A percentile compares a stretch with the other conserved stretches of the same genome.
Evolutionary conservation across 2,113 vertebrate species (phyloP).

Genomic region (Neogobius melanostomus): DNA sequence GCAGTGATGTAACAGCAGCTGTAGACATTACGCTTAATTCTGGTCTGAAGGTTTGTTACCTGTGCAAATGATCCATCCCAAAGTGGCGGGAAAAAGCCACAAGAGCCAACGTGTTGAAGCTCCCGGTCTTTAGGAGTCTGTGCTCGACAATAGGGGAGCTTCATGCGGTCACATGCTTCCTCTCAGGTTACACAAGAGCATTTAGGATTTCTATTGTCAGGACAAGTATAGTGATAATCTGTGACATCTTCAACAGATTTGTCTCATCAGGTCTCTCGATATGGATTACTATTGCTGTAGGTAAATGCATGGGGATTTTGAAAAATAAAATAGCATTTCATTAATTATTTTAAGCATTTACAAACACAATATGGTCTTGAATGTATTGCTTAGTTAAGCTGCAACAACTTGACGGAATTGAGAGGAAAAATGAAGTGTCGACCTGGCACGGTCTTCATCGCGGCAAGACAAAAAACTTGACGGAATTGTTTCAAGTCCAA

Average conservation of each 20-base stretch:
- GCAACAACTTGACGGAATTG: too few relatives aligned
- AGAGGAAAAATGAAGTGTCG: too few relatives aligned
- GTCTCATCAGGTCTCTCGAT: constrained; percentile 22
- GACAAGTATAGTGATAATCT: constrained; percentile 49
- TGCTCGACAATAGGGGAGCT: constrained; percentile 22
- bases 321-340: too few relatives aligned
- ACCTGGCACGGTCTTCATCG: too few relatives aligned
- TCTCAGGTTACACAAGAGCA: constrained; percentile 54
- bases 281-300: not conserved
- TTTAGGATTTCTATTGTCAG: constrained; percentile 62
- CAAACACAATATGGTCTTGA: too few relatives aligned
- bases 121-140: constrained; percentile 12
- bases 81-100: constrained; percentile 19
- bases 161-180: constrained; percentile 36
- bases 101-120: constrained; percentile 13
- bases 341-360: too few relatives aligned
- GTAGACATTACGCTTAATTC: not conserved
- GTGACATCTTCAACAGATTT: constrained; percentile 44
- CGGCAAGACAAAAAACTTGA: too few relatives aligned
- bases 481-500: too few relatives aligned
- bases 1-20: constrained; percentile 26
- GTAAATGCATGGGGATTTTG: too few relatives aligned
- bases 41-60: constrained; percentile 22
- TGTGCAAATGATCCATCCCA: constrained; percentile 11
- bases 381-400: too few relatives aligned